Base-by-base conservation (phyloP, 1,140 invertebrate species). In the Euura saliciscinereae region DNA sequence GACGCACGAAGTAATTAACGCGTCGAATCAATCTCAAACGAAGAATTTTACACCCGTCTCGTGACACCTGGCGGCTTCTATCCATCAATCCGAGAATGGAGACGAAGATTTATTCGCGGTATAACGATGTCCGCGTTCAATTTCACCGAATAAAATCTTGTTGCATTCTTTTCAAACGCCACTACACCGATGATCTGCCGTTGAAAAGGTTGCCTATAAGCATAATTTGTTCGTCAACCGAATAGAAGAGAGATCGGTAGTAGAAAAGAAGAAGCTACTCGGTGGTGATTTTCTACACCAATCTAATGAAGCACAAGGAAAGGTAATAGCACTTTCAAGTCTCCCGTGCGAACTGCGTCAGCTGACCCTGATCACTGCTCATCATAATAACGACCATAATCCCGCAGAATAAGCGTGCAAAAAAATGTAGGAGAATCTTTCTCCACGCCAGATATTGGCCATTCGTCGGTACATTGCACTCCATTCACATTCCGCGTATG, bases 321-420 rank as follows among this genome's bases (percentile, higher is more conserved):
- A 59, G 51, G 3, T 59, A 59, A 59, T 59, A 59, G 8, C 51
- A 59, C 8, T 59, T 59, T n/a, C 13, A n/a, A 59, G 51, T n/a
- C 8, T 11, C 51, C n/a, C 44, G 68, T 45, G 68, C 45, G 68
- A 69, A 69, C 44, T 69, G 44, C 45, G 68, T 28, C 44, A 7
- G 11, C 43, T n/a, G 43, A 44, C 7, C 10, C 3, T 44, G 28
- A 44, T 44, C 68, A 44, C 44, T 69, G n/a, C 43, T 44, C 43
- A 45, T 69, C 11, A 13, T 69, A 69, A 69, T 69, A 46, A 69
- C 44, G n/a, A 69, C 45, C 10, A 69, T 69, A 6, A 69, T 69
- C 28, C 28, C 1, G 28, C 28, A 28, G 28, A 28, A 28, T 28
- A 28, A 28, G 28, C 28, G 1, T 1, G 28, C 28, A 0, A 28